These are phyloP conservation scores for Beris morrisii DNA, from an alignment of 2,888 invertebrate species.

Conservation along the genomic window DNA sequence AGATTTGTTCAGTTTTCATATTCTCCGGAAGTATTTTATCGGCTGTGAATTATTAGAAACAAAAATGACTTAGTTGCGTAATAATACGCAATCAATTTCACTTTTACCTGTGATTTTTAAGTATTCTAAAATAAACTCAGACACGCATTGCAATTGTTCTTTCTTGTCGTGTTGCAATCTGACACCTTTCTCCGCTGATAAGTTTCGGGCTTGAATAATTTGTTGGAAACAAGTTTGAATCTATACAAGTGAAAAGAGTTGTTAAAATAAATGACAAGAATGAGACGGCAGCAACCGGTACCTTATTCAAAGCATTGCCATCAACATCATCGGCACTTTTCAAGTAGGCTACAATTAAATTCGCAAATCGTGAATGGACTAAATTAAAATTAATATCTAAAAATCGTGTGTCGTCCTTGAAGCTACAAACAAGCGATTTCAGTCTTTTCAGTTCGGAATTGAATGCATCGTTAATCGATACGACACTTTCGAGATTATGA, in stretches of 20 bases:
- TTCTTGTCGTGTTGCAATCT: constrained; percentile 54
- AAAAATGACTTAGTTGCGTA: not conserved
- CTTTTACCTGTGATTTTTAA: constrained; percentile 46
- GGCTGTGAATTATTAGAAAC: constrained; percentile 28
- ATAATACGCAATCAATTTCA: not conserved
- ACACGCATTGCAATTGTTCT: constrained; percentile 58
- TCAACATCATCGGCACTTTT: constrained; percentile 51
- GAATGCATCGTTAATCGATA: constrained; percentile 62
- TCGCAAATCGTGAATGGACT: constrained; percentile 67
- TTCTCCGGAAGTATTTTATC: constrained; percentile 55
- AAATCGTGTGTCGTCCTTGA: constrained; percentile 69
- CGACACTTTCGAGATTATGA: constrained; percentile 61
- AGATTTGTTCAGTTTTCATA: constrained; percentile 62
- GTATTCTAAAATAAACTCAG: constrained; percentile 51
- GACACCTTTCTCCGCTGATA: constrained; percentile 37
- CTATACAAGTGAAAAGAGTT: constrained; percentile 34
- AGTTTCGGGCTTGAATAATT: constrained; percentile 32
- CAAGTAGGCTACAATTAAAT: constrained; percentile 64
- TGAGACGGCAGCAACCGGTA: not conserved
- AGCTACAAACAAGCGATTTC: constrained; percentile 68
- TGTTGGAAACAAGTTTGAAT: constrained; percentile 43
- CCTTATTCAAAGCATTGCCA: constrained; percentile 45
- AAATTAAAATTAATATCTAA: constrained; percentile 65
- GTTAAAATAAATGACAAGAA: no score
- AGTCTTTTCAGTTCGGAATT: constrained; percentile 70